Evolutionary conservation across 2,797 vertebrate species (phyloP), one percentile per base, ranked within the genome.

Genomic region (Poeciliopsis presidionis): DNA sequence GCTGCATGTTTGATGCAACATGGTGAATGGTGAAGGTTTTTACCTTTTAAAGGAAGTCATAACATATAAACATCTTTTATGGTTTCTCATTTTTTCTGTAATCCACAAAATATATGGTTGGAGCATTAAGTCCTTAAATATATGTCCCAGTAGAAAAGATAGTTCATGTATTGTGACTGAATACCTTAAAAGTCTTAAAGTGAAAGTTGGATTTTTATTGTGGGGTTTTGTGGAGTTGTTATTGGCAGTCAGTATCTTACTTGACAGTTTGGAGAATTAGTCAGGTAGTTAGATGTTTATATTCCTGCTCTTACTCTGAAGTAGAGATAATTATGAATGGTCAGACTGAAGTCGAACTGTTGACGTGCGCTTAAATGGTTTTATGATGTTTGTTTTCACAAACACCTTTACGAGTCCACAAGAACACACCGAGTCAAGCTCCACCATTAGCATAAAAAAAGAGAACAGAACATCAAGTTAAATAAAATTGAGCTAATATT

Each of bases 131-230:
- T 67, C 61, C 61, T 36, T 18, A 33, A 36, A 36, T 63, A 11
- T 41, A 11, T 43, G 7, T 5, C 36, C 20, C 36, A 5, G 33
- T 43, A 45, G 67, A 70, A 25, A 43, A 69, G 39, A 69, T 69
- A 69, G 39, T n/a, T 69, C 22, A 28, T 28, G 39, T 43, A 83
- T 87, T 82, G 85, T 92, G 76, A 84, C 36, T 12, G 9, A 41
- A 67, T 82, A 81, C 87, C 86, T 86, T 86, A 92, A 84, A 79
- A 11, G 85, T 93, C 85, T 87, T 74, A 91, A 92, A 88, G 81
- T 89, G 87, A 90, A 86, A 78, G 63, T 67, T 41, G 25, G 67
- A 43, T 70, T 43, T 70, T 70, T 43, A 70, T n/a, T 28, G 2
- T 45, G 22, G 67, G 67, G 67, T 70, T 43, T 12, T 14, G 65